Base-by-base conservation (phyloP, 2,888 invertebrate genomes). In the Calliphora vomitoria region DNA sequence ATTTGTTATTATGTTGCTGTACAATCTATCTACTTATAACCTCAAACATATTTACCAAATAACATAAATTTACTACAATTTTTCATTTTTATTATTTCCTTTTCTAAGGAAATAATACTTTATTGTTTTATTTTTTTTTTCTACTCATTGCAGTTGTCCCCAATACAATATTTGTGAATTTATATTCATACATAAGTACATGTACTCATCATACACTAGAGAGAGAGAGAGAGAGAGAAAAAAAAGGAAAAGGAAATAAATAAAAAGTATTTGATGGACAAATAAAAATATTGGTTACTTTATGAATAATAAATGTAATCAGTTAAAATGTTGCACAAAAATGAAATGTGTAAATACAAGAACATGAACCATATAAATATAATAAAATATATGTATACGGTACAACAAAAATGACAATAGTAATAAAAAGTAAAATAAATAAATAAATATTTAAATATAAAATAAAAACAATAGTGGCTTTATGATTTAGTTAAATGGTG, bases 201-300 rank as follows among this genome's bases (percentile, higher is more conserved):
- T n/a, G n/a, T 35, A 35, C 35, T 35, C 35, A 35, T 35, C 35
- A 35, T 35, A 35, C 35, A 35, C 35, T 35, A 35, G 6, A 35
- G 4, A 6, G 35, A 6, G 5, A 6, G 5, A 6, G 35, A 5
- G 31, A 5, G 15, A 25, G 25, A 10, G 11, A 25, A 60, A 60
- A 13, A 13, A 13, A 62, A 6, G n/a, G 11, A 55, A 78, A n/a
- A 4, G 10, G 0, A 8, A 38, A 72, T 62, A 31, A 50, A 44
- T 58, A 18, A 60, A 74, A 75, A 38, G 5, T 5, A 31, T 31
- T 74, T 81, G 13, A 85, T 60, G 44, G 74, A 58, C 44, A 38
- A 80, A 80, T 80, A 80, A 74, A 60, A 66, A 55, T 64, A 68
- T 75, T 68, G 58, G 58, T 68, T 82, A 66, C 58, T 84, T 72